Evolutionary conservation across 2,888 invertebrate species (phyloP), one percentile per base, ranked within the genome.

Genomic region (Horisme vitalbata): DNA sequence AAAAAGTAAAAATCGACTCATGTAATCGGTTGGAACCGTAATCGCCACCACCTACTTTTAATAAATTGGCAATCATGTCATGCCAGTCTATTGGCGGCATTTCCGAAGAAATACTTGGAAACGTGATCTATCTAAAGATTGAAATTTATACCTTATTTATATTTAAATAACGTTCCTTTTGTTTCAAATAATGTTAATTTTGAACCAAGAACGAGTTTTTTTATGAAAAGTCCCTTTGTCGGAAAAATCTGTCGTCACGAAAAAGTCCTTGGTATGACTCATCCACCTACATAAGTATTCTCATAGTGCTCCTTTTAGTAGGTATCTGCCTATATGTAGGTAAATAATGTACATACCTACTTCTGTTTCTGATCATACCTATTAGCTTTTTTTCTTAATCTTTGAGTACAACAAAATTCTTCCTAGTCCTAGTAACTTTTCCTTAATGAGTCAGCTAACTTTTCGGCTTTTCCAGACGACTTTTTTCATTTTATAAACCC

Each of bases 41-140:
- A 45, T 45, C 41, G 37, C 47, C 45, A 43, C 46, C 52, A 50
- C 52, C 54, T 54, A 57, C 49, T 46, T 57, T 44, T 52, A 32
- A 26, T 38, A 46, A 52, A 51, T 55, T 57, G 55, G 51, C 55
- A 57, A 57, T 46, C 57, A 32, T 39, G 52, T 55, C 55, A 44
- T 52, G 57, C 30, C 20, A 21, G 23, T 43, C 34, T 31, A 43
- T 52, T 49, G 39, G 41, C 33, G 32, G 27, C 36, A 26, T 41
- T 45, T 53, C 24, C 28, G 20, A 33, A 32, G 36, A 44, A 43
- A 43, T 28, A 38, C 28, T 21, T 23, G 14, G 26, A 15, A 24
- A 20, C 15, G 4, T 18, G 18, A 6, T 34, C 14, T 8, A 20
- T 30, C 32, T 26, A 13, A n/a, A n/a, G n/a, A n/a, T n/a, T n/a